phyloP scores from a whole-genome alignment of 1,140 invertebrate species.

The Argopecten irradians region DNA sequence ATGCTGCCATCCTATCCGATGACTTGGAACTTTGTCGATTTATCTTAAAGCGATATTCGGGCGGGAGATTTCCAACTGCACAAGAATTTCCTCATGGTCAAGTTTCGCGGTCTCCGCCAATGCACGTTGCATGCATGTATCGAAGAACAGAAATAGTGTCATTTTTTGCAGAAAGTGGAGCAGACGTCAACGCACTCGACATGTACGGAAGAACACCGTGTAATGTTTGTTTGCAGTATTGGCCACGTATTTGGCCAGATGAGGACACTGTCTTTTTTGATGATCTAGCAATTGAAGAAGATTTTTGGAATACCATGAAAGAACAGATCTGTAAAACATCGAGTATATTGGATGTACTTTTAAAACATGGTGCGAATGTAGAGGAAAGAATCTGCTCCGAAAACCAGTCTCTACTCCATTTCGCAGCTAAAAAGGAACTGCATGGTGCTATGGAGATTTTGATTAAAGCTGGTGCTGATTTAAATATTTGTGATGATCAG shows the following conservation, averaged over 20 bases:
- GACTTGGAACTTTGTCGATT: background rate
- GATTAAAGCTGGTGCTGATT: background rate
- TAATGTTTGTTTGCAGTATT: constrained; percentile 37
- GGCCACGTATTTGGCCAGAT: background rate
- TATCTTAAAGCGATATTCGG: background rate
- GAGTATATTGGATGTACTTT: background rate
- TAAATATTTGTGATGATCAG: background rate
- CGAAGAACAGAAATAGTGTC: background rate
- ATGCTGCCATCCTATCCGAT: background rate
- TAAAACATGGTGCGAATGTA: constrained; percentile 18
- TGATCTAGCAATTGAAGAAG: background rate
- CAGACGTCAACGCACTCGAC: constrained; percentile 13
- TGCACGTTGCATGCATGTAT: constrained; percentile 30
- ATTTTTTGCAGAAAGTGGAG: constrained; percentile 8
- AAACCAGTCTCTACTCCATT: background rate
- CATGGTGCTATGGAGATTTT: constrained; percentile 2
- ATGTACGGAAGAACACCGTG: constrained; percentile 19
- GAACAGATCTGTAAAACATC: background rate
- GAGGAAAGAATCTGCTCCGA: background rate
- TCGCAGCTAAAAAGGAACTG: constrained; percentile 30
- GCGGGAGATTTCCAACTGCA: background rate
- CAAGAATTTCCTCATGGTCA: background rate
- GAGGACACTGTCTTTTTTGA: background rate
- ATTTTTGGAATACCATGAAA: background rate
- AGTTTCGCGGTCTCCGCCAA: background rate